These are phyloP conservation scores for Varanus salvator DNA, from an alignment of 2,113 vertebrate species.

Conservation along the genomic window DNA sequence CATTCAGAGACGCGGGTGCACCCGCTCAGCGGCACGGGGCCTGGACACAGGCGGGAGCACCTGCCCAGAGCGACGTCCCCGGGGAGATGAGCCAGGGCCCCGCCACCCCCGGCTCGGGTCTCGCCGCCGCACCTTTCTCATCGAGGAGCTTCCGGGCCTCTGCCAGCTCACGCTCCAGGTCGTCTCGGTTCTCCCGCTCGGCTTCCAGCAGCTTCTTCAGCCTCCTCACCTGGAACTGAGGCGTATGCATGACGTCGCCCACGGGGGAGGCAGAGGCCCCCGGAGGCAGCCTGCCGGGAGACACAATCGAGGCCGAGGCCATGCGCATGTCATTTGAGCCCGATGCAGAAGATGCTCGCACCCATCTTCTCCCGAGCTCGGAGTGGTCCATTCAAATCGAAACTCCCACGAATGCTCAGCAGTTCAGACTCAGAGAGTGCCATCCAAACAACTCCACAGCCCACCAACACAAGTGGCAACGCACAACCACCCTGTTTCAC, in stretches of 20 bases:
- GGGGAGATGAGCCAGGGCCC: too few relatives aligned
- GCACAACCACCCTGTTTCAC: background rate
- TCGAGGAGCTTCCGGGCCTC: constrained; percentile 77
- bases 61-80: background rate
- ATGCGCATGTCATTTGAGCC: background rate
- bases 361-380: background rate
- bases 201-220: constrained; percentile 83
- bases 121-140: constrained; percentile 78
- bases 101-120: rapidly evolving
- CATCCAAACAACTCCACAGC: background rate
- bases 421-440: background rate
- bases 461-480: background rate
- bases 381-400: background rate
- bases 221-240: constrained; percentile 88
- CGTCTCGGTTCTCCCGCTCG: constrained; percentile 83
- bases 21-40: background rate
- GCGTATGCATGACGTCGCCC: constrained; percentile 90
- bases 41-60: background rate
- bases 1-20: too few relatives aligned
- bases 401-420: background rate
- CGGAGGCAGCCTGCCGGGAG: constrained; percentile 61
- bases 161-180: constrained; percentile 83
- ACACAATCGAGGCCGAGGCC: background rate
- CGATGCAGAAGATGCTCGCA: background rate
- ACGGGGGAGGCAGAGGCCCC: constrained; percentile 82